Conservation (phyloP, 1,140 invertebrate genomes). For the Anagrus nilaparvatae region DNA sequence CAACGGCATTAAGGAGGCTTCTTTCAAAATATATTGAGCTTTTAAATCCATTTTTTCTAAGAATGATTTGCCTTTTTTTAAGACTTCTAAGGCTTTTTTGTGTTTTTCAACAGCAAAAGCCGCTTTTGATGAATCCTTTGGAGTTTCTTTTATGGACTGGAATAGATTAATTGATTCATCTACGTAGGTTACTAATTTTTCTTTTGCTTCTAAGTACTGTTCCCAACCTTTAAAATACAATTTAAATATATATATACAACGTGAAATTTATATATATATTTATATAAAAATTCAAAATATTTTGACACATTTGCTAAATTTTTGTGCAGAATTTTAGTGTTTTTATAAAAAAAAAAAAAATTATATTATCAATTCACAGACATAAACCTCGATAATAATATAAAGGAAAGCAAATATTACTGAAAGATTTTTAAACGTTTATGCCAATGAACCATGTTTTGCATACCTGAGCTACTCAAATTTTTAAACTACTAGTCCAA, state of each 20-base stretch:
- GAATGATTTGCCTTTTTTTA: slow-evolving; percentile 63
- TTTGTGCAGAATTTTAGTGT: no score
- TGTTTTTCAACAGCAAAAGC: slow-evolving; percentile 55
- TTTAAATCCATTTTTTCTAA: slow-evolving; percentile 67
- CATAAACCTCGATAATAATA: no score
- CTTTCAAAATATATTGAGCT: slow-evolving; percentile 57
- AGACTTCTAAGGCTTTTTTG: slow-evolving; percentile 59
- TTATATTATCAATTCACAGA: no score
- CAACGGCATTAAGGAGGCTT: slow-evolving; percentile 62
- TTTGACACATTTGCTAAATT: no score
- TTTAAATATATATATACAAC: neutral
- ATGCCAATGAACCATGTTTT: no score
- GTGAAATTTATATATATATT: neutral
- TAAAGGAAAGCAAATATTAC: no score
- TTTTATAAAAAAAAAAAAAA: no score
- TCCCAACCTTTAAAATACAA: slow-evolving; percentile 51
- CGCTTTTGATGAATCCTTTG: slow-evolving; percentile 53
- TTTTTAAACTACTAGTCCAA: no score
- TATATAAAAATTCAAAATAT: neutral
- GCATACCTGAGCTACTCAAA: no score
- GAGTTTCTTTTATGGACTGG: slow-evolving; percentile 48
- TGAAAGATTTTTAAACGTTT: no score
- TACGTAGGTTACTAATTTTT: slow-evolving; percentile 57
- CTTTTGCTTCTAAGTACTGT: slow-evolving; percentile 61
- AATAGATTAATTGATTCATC: slow-evolving; percentile 52